Evolutionary conservation across 2,113 vertebrate genomes (phyloP).

Genomic region (Heterotilapia buettikoferi): DNA sequence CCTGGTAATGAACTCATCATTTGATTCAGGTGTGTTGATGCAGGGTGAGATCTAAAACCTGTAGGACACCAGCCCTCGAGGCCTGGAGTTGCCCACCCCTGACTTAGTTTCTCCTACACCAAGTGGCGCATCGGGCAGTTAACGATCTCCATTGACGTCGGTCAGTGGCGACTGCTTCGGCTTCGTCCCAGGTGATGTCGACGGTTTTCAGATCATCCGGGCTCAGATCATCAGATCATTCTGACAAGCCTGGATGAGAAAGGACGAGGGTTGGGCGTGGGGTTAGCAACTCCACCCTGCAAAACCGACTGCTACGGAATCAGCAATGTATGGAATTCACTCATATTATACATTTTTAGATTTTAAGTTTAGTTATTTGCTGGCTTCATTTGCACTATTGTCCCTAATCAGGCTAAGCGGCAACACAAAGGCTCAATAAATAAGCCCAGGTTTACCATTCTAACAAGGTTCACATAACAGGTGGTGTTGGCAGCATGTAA

Average conservation of each 20-base stretch:
- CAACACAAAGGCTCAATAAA: not conserved
- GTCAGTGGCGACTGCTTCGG: not conserved
- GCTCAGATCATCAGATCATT: not conserved
- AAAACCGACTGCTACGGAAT: not conserved
- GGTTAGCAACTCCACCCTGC: not conserved
- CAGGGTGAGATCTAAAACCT: not conserved
- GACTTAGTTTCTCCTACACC: not conserved
- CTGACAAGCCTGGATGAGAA: not conserved
- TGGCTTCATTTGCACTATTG: not conserved
- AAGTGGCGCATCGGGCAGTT: not conserved
- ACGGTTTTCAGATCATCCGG: not conserved
- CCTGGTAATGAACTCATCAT: not conserved
- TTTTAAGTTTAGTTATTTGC: not conserved
- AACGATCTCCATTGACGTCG: not conserved
- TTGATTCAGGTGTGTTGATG: not conserved
- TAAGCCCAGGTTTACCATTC: not conserved
- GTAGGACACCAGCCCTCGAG: not conserved
- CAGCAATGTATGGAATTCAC: not conserved
- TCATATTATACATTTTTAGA: not conserved
- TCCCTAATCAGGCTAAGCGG: not conserved
- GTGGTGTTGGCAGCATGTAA: not conserved
- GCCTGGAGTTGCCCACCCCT: not conserved
- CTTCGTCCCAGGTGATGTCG: not conserved
- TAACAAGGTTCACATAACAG: not conserved
- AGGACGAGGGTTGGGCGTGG: not conserved